Conservation (phyloP, 2,888 invertebrate species). For the Bombylius discolor region DNA sequence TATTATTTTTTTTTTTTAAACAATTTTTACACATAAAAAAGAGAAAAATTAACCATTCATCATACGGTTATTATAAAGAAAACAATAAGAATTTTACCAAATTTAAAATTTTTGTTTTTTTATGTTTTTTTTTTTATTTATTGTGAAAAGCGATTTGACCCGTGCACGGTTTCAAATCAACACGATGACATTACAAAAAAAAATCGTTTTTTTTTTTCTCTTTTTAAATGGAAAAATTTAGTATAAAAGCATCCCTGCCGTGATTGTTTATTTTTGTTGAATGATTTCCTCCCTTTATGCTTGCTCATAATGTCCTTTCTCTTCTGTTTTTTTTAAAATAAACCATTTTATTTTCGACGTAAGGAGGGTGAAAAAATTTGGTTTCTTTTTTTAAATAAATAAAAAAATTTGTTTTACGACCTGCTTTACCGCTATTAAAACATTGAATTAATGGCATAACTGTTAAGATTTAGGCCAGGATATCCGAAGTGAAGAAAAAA, state of each 20-base stretch:
- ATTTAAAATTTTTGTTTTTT: neutral
- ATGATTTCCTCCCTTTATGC: constrained; percentile 16
- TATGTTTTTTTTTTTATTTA: neutral
- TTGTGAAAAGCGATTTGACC: neutral
- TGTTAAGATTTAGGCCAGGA: neutral
- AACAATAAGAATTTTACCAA: neutral
- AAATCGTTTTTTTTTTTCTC: neutral
- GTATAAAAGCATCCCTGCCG: constrained; percentile 7
- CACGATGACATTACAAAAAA: neutral
- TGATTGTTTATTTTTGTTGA: constrained; percentile 15
- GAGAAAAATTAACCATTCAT: neutral
- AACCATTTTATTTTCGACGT: neutral
- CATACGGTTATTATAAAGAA: neutral
- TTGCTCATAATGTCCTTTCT: constrained; percentile 14
- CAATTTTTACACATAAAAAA: neutral
- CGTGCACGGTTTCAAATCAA: neutral
- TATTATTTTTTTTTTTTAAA: neutral
- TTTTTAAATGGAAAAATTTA: neutral
- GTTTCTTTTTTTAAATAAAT: too few species aligned
- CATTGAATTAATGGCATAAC: constrained; percentile 4
- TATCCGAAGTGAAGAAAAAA: neutral
- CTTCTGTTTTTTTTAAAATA: neutral
- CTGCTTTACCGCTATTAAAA: constrained; percentile 5
- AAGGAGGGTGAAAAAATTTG: too few species aligned
- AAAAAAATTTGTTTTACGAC: neutral